A percentile compares a stretch with the other conserved stretches of the same genome.
phyloP scores from a whole-genome alignment of 1,140 invertebrate species.

The Sitophilus oryzae region DNA sequence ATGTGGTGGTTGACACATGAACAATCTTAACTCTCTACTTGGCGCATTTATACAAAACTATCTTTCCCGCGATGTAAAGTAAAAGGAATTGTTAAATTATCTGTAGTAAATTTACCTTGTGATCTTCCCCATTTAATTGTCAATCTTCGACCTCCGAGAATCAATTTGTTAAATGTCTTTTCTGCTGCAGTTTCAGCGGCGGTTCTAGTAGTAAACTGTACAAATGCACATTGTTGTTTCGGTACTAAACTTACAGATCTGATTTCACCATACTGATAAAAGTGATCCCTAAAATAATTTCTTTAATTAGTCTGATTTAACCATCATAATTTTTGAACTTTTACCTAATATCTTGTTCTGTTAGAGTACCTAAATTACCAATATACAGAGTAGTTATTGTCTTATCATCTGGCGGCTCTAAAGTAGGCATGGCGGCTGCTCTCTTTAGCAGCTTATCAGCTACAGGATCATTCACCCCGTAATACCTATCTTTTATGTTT shows the following conservation, averaged over 20 bases:
- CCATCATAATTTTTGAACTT: not conserved
- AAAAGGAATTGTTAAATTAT: not conserved
- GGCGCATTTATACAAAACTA: too few species aligned
- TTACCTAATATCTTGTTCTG: constrained; percentile 82
- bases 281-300: constrained; percentile 64
- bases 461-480: constrained; percentile 97
- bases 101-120: constrained; percentile 50
- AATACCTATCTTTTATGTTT: constrained; percentile 98
- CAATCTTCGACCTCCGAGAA: constrained; percentile 76
- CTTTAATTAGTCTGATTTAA: constrained; percentile 6
- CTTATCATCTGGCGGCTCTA: constrained; percentile 93
- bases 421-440: constrained; percentile 87
- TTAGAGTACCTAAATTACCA: constrained; percentile 86
- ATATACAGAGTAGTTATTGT: constrained; percentile 96
- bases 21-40: too few species aligned
- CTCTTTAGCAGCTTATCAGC: constrained; percentile 95
- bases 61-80: too few species aligned
- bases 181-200: constrained; percentile 93
- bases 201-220: constrained; percentile 86
- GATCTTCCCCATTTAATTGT: constrained; percentile 97
- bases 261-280: constrained; percentile 99
- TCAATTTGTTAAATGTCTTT: constrained; percentile 93
- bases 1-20: too few species aligned
- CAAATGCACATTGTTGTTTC: constrained; percentile 95
- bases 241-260: constrained; percentile 85